Evolutionary conservation across 2,113 vertebrate genomes (phyloP), one percentile per base, ranked within the genome.

Genomic region (Todiramphus saurophagus): DNA sequence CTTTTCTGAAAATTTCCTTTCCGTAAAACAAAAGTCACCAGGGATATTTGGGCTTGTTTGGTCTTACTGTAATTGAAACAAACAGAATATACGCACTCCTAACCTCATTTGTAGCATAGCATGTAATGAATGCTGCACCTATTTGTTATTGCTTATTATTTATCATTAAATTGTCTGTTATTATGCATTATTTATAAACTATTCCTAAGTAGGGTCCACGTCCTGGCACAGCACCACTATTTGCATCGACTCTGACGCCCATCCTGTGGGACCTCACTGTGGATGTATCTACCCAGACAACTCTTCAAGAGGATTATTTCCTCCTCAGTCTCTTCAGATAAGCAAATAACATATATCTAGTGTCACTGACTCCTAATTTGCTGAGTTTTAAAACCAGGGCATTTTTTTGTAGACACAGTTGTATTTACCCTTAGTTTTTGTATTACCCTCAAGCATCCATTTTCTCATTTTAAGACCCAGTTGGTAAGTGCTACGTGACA

Each of bases 21-120:
- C 79, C 53, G 63, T 30, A 62, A 43, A 88, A 66, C 74, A 51
- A 77, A 90, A 37, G 35, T 1, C 5, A 85, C 48, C 37, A 50
- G 59, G 82, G 66, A 33, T 53, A 21, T 81, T 53, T 75, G 35
- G 70, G 75, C 89, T 94, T 94, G 85, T 80, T 95, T 93, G 73
- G 79, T 96, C 87, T 73, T 27, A 64, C 48, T 93, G 85, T 85
- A 87, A 94, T 83, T 92, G 89, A 94, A 97, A 67, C 59, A 78
- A 80, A 89, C 59, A 59, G 83, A 96, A 93, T 60, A 73, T 51
- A 48, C 2, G 4, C 18, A 48, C 51, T 94, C 95, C 64, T 84
- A 76, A 87, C n/a, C 68, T 95, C 51, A 39, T 82, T 66, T 83
- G 30, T 80, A 87, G 75, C 44, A 41, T 44, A 50, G 33, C 4